These are phyloP conservation scores for Sinodicranocentrus sp. DNA, from an alignment of 2,888 invertebrate species.

Conservation along the genomic window DNA sequence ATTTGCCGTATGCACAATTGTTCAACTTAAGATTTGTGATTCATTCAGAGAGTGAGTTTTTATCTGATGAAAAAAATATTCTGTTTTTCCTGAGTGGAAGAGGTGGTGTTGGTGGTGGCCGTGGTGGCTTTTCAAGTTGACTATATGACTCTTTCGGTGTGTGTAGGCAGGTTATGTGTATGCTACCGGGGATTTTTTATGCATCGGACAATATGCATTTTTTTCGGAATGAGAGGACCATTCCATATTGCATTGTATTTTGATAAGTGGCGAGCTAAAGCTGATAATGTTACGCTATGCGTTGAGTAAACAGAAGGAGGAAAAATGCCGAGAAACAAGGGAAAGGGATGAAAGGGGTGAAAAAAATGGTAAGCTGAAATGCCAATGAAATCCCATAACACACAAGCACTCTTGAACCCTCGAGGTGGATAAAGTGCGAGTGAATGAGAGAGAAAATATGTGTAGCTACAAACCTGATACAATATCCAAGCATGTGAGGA, in stretches of 20 bases:
- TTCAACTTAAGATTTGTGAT: background rate
- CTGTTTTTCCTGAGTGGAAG: background rate
- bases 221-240: background rate
- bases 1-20: background rate
- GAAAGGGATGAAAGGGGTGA: conserved; percentile 23
- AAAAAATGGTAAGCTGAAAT: conserved; percentile 23
- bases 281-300: background rate
- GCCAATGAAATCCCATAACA: conserved; percentile 9
- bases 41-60: background rate
- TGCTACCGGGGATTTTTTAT: too few relatives aligned
- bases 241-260: too few relatives aligned
- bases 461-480: background rate
- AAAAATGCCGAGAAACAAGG: too few relatives aligned
- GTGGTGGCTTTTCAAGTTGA: background rate
- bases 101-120: too few relatives aligned
- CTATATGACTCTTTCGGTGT: background rate
- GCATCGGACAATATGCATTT: background rate
- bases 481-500: background rate
- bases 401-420: conserved; percentile 33
- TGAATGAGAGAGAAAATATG: conserved; percentile 1
- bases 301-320: conserved; percentile 13
- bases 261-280: background rate
- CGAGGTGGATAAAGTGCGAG: background rate
- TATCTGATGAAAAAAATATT: background rate
- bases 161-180: background rate